Base-by-base conservation (phyloP, 2,888 invertebrate genomes). In the Nomada goodeniana region DNA sequence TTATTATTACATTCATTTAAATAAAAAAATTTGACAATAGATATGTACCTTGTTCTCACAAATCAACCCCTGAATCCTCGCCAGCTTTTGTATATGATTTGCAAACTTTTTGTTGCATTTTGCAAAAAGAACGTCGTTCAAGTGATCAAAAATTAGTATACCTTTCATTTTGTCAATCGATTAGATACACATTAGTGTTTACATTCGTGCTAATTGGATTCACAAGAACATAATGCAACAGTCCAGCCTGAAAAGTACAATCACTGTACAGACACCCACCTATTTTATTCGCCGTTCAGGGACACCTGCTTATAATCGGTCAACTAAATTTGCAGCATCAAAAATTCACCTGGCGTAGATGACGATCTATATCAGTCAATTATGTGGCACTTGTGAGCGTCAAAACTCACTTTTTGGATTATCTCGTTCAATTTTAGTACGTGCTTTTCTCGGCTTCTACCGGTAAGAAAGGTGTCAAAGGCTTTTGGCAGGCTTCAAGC, bases 121-220 rank as follows among this genome's bases (percentile, higher is more conserved):
- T 61, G 96, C 95, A 94, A 96, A 97, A 20, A 96, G 93, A 59
- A 97, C 95, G 93, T 97, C 96, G 90, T 97, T 97, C 23, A 96
- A 94, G 91, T 95, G 95, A 92, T 97, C 96, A 90, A 97, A 97
- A 85, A 97, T 95, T 80, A 97, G 93, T 83, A 96, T 95, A 18
- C 96, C 96, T 91, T 95, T 96, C 97, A 97, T 97, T 78, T 78
- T 78, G 4, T 60, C 59, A 72, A 67, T 23, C 1, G 61, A 73
- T 82, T 74, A 70, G 26, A n/a, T 68, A 64, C 20, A n/a, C 13
- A 52, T 50, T 42, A 63, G 52, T 77, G 13, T 23, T 23, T 65
- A 20, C 18, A 20, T 57, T 69, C 26, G 18, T 57, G 18, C 4
- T 69, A 26, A 5, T 47, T n/a, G 18, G 50, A 15, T 52, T 77